Evolutionary conservation across 2,113 vertebrate species (phyloP), one percentile per base, ranked within the genome.

Genomic region (Psittacus erithacus): DNA sequence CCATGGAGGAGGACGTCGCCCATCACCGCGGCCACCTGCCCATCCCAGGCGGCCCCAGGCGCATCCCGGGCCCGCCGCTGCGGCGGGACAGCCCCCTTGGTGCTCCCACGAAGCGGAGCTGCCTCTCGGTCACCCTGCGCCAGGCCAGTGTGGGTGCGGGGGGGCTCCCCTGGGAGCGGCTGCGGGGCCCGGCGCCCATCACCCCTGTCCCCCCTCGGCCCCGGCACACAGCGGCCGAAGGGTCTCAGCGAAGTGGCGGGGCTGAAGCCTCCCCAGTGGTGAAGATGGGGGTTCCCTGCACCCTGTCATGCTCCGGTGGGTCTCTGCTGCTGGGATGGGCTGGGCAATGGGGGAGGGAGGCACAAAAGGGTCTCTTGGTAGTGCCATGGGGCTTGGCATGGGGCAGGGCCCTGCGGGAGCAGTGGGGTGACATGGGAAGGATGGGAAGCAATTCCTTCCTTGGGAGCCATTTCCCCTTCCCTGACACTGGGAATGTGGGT

Each of bases 1-100:
- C 93, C 62, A 97, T 95, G 97, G 97, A 97, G 43, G 92, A 96
- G 50, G 18, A 87, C 25, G 11, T 90, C 7, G 7, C 70, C 74
- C 59, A 71, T 83, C 93, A n/a, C 6, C 91, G 49, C 1, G 93
- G 88, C 4, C 55, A 77, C 74, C 39, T 65, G 50, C 92, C 90
- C 0, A 5, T 79, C 14, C 80, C 79, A 1, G 89, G 93, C 4
- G 38, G 91, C 62, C 52, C 23, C 16, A 92, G 96, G 67, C 95
- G 88, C 67, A 75, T 91, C 46, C 87, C 84, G 6, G 96, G 83
- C 38, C 94, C 73, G 10, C 9, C 17, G 0, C 7, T 5, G 1
- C 49, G 90, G 76, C 60, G 27, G 22, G 88, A 90, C 20, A 4
- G 52, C 20, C 35, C 90, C 35, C 60, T 92, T 6, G 38, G 90